Evolutionary conservation across 1,140 invertebrate species (phyloP).

Genomic region (Lineus longissimus): DNA sequence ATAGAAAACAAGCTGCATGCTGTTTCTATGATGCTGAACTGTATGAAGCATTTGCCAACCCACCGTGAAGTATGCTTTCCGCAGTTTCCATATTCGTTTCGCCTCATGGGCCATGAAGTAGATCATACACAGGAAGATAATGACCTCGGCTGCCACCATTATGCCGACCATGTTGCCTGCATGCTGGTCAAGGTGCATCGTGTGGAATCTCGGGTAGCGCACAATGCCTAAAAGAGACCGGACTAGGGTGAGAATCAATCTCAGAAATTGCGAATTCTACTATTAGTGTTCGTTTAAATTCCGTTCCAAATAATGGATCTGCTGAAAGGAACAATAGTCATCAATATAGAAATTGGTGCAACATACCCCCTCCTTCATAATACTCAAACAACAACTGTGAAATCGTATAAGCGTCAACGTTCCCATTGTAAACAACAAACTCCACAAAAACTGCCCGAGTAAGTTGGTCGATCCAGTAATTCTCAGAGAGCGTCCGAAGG

Average conservation of each 20-base stretch:
- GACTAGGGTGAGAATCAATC: background rate
- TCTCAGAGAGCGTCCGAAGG: conserved; percentile 36
- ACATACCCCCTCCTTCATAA: conserved; percentile 46
- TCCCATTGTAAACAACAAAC: conserved; percentile 55
- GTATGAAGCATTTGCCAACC: too few species aligned
- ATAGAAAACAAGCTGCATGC: too few species aligned
- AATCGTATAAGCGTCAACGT: conserved; percentile 12
- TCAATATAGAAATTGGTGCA: too few species aligned
- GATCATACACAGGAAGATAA: conserved; percentile 16
- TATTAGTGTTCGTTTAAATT: too few species aligned
- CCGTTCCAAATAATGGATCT: too few species aligned
- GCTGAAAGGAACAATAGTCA: too few species aligned
- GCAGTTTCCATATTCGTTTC: conserved; percentile 18
- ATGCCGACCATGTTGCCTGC: background rate
- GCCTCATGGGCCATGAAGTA: conserved; percentile 20
- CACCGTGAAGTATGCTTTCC: conserved; percentile 34
- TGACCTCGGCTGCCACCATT: conserved; percentile 5
- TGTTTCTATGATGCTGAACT: too few species aligned
- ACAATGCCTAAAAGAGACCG: conserved; percentile 7
- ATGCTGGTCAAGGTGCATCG: background rate
- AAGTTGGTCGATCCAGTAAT: conserved; percentile 52
- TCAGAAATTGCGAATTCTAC: too few species aligned
- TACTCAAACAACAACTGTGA: conserved; percentile 38
- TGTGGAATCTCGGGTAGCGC: background rate
- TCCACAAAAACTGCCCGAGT: conserved; percentile 55